Evolutionary conservation across 2,797 vertebrate genomes (phyloP).

Genomic region (Takifugu ocellatus): DNA sequence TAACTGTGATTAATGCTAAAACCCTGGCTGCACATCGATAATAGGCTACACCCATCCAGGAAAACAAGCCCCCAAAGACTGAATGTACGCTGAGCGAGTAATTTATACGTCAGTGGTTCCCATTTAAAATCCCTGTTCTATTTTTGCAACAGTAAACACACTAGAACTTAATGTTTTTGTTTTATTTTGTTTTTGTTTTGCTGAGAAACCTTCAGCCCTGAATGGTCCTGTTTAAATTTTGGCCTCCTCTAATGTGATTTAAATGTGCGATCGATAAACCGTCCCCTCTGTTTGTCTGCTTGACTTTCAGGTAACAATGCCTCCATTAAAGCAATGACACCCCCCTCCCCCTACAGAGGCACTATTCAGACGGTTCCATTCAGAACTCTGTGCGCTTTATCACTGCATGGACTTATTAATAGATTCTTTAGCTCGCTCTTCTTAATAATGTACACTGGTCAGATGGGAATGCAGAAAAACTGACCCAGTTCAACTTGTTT

Average conservation of each 20-base stretch:
- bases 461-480: neutral
- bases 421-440: neutral
- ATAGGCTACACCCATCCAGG: too few relatives aligned
- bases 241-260: conserved; percentile 14
- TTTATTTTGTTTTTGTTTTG: conserved; percentile 7
- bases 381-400: neutral
- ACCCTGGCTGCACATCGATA: too few relatives aligned
- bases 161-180: too few relatives aligned
- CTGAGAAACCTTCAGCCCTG: neutral
- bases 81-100: too few relatives aligned
- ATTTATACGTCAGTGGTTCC: too few relatives aligned
- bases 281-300: neutral
- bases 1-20: too few relatives aligned
- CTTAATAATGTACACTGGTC: neutral
- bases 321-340: conserved; percentile 23
- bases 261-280: conserved; percentile 22
- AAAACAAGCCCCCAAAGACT: too few relatives aligned
- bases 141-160: too few relatives aligned
- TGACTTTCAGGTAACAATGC: conserved; percentile 17
- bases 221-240: conserved; percentile 9
- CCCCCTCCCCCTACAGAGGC: conserved; percentile 8
- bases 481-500: conserved; percentile 1
- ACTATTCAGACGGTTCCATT: neutral
- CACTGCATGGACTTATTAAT: neutral
- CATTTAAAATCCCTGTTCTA: too few relatives aligned